These are phyloP conservation scores for Bufo bufo DNA, from an alignment of 2,113 vertebrate genomes.

Conservation along the genomic window DNA sequence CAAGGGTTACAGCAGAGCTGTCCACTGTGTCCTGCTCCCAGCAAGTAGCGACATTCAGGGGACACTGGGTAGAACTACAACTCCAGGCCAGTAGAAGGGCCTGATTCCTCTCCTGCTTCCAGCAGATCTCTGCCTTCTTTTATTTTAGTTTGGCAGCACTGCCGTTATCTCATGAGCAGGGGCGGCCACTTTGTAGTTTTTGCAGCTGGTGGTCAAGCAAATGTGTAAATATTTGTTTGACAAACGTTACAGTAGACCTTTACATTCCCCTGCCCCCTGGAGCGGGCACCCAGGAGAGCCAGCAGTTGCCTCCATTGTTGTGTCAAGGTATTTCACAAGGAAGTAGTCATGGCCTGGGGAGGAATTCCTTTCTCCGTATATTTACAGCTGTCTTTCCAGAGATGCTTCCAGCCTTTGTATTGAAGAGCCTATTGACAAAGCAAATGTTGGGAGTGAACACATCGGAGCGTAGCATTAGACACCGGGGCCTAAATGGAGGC, in stretches of 20 bases:
- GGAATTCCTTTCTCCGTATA: background rate
- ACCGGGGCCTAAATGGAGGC: background rate
- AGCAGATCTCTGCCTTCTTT: too few species aligned
- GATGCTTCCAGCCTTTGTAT: background rate
- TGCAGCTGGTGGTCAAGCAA: constrained; percentile 43
- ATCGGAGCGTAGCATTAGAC: background rate
- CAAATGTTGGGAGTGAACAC: background rate
- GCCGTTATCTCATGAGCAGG: too few species aligned
- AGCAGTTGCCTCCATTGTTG: background rate
- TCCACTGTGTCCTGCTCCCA: background rate
- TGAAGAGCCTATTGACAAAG: background rate
- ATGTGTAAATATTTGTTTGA: constrained; percentile 48
- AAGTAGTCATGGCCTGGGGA: constrained; percentile 8
- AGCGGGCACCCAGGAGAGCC: background rate
- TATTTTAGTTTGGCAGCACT: too few species aligned
- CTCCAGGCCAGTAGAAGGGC: background rate
- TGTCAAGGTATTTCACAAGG: background rate
- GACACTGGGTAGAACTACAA: background rate
- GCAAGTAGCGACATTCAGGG: background rate
- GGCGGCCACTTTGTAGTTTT: background rate
- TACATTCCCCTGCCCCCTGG: background rate
- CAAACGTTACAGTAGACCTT: constrained; percentile 18
- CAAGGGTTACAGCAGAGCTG: background rate
- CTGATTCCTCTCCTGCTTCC: background rate
- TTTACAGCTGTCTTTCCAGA: background rate